Evolutionary conservation across 2,888 invertebrate genomes (phyloP).

Genomic region (Ectemnius continuus): DNA sequence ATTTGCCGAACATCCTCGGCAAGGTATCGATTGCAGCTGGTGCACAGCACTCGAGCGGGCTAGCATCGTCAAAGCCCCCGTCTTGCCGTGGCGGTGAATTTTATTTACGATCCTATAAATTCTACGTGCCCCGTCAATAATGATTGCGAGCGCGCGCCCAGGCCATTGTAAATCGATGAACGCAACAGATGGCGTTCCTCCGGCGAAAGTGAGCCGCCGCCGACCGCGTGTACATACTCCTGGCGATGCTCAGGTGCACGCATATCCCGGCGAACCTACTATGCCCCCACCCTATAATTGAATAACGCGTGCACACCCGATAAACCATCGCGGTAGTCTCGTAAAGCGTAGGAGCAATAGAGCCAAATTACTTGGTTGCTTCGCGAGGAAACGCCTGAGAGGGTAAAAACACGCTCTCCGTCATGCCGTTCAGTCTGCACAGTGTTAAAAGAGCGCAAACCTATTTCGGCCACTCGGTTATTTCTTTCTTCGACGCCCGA

Average conservation of each 20-base stretch:
- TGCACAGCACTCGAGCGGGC: constrained; percentile 12
- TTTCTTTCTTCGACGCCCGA: too few relatives aligned
- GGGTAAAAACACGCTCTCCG: constrained; percentile 19
- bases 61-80: constrained; percentile 5
- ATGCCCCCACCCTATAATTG: constrained; percentile 38
- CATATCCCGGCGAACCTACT: constrained; percentile 11
- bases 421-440: not conserved
- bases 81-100: constrained; percentile 48
- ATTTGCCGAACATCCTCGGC: constrained; percentile 37
- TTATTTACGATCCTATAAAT: constrained; percentile 56
- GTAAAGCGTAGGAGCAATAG: constrained; percentile 35
- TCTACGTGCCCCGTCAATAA: constrained; percentile 41
- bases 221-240: constrained; percentile 8
- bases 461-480: too few relatives aligned
- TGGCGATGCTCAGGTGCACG: not conserved
- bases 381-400: not conserved
- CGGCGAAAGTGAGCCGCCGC: constrained; percentile 25
- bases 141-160: constrained; percentile 33
- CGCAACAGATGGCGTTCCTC: constrained; percentile 56
- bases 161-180: constrained; percentile 43
- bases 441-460: too few relatives aligned
- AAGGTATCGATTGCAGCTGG: constrained; percentile 37
- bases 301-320: constrained; percentile 34
- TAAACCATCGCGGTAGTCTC: constrained; percentile 42
- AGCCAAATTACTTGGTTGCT: constrained; percentile 32